A percentile compares a stretch with the other conserved stretches of the same genome.
phyloP scores from a whole-genome alignment of 2,888 invertebrate genomes.

The Dromius quadrimaculatus region DNA sequence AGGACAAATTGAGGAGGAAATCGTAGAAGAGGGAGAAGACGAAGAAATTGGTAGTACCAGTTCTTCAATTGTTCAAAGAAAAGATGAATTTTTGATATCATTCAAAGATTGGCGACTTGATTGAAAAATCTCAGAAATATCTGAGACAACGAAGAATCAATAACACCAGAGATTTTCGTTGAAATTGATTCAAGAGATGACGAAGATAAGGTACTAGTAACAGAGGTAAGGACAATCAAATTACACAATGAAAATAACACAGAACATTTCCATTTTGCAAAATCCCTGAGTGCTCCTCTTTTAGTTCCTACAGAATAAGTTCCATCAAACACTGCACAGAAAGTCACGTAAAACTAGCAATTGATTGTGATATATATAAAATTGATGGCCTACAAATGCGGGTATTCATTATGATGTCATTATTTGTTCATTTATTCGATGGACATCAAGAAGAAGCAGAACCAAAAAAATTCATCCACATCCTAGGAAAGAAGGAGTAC shows the following conservation, averaged over 20 bases:
- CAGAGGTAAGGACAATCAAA: constrained; percentile 55
- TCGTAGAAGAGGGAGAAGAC: constrained; percentile 5
- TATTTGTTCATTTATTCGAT: too few relatives aligned
- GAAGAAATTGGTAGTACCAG: constrained; percentile 59
- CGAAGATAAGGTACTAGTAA: constrained; percentile 24
- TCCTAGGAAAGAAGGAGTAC: too few relatives aligned
- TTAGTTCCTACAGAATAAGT: constrained; percentile 58
- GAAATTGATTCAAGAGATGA: background rate
- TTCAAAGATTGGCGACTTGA: constrained; percentile 63
- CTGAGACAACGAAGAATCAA: background rate
- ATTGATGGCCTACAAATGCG: background rate
- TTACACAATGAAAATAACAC: constrained; percentile 43
- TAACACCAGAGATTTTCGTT: background rate
- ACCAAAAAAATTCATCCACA: too few relatives aligned
- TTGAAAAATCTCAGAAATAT: constrained; percentile 55
- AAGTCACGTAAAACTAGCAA: constrained; percentile 58
- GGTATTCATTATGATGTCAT: too few relatives aligned
- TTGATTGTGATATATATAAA: constrained; percentile 13
- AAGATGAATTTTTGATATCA: constrained; percentile 62
- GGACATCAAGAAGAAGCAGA: too few relatives aligned
- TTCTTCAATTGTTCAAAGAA: constrained; percentile 48
- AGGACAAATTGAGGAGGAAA: constrained; percentile 3
- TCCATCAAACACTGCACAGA: constrained; percentile 63
- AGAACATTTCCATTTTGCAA: constrained; percentile 60
- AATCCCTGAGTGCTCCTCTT: constrained; percentile 60